Evolutionary conservation across 2,888 invertebrate species (phyloP), one percentile per base, ranked within the genome.

Genomic region (Drosophila stalkeri): DNA sequence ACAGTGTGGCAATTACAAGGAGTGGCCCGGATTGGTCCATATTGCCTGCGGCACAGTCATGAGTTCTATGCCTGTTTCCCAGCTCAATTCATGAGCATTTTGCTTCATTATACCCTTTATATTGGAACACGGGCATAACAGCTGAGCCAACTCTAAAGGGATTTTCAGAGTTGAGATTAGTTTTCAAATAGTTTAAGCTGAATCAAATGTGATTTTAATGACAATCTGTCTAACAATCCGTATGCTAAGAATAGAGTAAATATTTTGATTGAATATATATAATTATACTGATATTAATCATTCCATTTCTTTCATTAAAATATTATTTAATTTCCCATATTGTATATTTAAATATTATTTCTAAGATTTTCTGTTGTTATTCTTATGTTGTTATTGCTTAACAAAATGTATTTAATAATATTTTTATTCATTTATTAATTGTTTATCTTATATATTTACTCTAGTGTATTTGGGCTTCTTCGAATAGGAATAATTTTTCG

Each of bases 1-100:
- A 63, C 66, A 49, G 70, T 75, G 87, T 69, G 83, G 71, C 87
- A 90, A 86, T 88, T 86, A 90, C 86, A 73, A 76, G 81, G 65
- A 90, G 90, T 83, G 85, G 67, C 75, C 63, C 49, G 68, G 60
- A 72, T 65, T 71, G 67, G 79, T 59, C 59, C 70, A 37, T 54
- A 64, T 67, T 64, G 73, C 64, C 78, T 52, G 52, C 52, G 51
- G 81, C 67, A 59, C 63, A 72, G 60, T 43, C 56, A 49, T 49
- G 66, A 51, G 41, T 71, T 62, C 44, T 20, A 51, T 63, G 62
- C 68, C 49, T 80, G 64, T 64, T 65, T 51, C 55, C 12, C 27
- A 31, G 49, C 44, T 64, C 64, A 73, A 51, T 35, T 41, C 43
- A 41, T 54, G 64, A 59, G 67, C 51, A 62, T 54, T 52, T 46